phyloP scores from a whole-genome alignment of 2,888 invertebrate species.

The Agrilus cyanescens region DNA sequence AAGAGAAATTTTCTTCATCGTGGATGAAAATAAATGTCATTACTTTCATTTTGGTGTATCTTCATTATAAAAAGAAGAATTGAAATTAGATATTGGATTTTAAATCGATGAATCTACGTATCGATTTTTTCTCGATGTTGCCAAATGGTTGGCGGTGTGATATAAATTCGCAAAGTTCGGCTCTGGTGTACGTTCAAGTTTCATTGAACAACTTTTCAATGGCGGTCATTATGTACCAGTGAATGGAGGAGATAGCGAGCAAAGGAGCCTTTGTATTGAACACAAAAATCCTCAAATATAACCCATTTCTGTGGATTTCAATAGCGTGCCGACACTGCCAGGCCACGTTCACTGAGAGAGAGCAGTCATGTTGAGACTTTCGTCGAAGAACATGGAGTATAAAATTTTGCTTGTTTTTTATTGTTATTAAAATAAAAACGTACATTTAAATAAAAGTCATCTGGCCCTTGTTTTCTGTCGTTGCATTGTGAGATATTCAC shows the following conservation, averaged over 20 bases:
- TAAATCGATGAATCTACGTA: too few species aligned
- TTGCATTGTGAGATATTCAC: too few species aligned
- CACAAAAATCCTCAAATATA: slow-evolving; percentile 20
- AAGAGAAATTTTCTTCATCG: too few species aligned
- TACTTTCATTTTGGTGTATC: too few species aligned
- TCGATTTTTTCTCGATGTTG: too few species aligned
- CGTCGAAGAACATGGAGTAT: slow-evolving; percentile 18
- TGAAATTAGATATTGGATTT: too few species aligned
- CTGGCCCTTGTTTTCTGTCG: too few species aligned
- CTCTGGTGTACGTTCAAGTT: slow-evolving; percentile 11
- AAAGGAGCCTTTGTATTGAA: slow-evolving; percentile 19
- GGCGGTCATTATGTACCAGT: slow-evolving; percentile 18
- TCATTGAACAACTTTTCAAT: slow-evolving; percentile 15
- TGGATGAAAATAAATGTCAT: too few species aligned
- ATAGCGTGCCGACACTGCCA: slow-evolving; percentile 17
- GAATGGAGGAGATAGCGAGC: slow-evolving; percentile 18
- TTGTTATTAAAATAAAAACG: too few species aligned
- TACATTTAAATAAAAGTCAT: too few species aligned
- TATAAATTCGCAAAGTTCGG: slow-evolving; percentile 7
- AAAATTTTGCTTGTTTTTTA: background rate
- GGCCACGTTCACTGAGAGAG: slow-evolving; percentile 12
- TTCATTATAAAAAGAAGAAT: too few species aligned
- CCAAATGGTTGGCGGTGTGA: too few species aligned
- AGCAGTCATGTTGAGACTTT: slow-evolving; percentile 17
- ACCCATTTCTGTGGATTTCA: slow-evolving; percentile 20